These are phyloP conservation scores for Echinops telfairi DNA, from an alignment of 2,113 vertebrate genomes.

Conservation along the genomic window DNA sequence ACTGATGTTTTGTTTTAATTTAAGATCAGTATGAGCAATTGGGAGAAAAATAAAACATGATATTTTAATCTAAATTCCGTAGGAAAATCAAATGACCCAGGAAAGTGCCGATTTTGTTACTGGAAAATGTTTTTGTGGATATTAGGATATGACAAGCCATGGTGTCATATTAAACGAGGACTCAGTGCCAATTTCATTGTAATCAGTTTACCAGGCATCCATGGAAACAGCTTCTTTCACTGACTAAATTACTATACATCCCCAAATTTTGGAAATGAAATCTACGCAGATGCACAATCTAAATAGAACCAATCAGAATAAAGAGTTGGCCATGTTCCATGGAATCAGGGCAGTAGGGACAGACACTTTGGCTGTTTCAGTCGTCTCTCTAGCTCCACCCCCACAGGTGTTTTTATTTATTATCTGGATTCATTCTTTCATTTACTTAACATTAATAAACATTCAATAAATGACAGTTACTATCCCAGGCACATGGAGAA, in stretches of 20 bases:
- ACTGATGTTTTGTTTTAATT: conserved; percentile 75
- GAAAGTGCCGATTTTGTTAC: conserved; percentile 65
- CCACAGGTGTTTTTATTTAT: conserved; percentile 50
- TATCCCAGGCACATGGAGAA: background rate
- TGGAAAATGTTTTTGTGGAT: conserved; percentile 68
- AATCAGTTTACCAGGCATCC: conserved; percentile 77
- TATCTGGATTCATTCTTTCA: conserved; percentile 31
- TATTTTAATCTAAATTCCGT: conserved; percentile 72
- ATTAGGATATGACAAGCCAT: conserved; percentile 78
- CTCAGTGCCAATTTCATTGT: conserved; percentile 77
- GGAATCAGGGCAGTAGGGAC: conserved; percentile 60
- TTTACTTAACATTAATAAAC: conserved; percentile 55
- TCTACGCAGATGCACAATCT: conserved; percentile 82
- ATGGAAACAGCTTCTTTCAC: conserved; percentile 75
- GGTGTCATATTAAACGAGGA: conserved; percentile 74
- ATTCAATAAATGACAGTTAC: conserved; percentile 8
- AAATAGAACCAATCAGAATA: conserved; percentile 79
- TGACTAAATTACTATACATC: conserved; percentile 83
- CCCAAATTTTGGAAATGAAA: conserved; percentile 79
- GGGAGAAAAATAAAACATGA: conserved; percentile 58
- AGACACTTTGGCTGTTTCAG: conserved; percentile 63
- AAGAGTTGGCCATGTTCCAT: conserved; percentile 74
- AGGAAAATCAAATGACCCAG: conserved; percentile 56
- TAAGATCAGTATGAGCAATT: conserved; percentile 73
- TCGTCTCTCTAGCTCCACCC: conserved; percentile 40